Base-by-base conservation (phyloP, 2,888 invertebrate genomes). In the Platerodrilus igneus region DNA sequence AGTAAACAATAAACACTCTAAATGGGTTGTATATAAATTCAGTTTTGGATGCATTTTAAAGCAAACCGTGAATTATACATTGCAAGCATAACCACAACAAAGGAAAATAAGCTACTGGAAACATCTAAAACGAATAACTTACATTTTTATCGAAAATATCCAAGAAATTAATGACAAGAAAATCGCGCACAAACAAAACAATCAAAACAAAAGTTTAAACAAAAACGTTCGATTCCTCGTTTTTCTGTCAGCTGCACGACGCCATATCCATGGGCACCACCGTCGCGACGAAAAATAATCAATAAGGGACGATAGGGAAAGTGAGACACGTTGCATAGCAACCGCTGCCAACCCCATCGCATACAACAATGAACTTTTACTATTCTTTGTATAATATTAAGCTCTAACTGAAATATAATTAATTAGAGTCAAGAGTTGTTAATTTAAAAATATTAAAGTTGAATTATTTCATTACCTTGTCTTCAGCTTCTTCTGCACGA, bases 401-500 rank as follows among this genome's bases (percentile, higher is more conserved):
- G 4, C 8, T n/a, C 8, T 21, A 3, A 21, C 9, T 21, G 8
- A n/a, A 21, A n/a, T 3, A 21, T 21, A 2, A 2, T n/a, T n/a
- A n/a, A n/a, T n/a, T n/a, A n/a, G n/a, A n/a, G n/a, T n/a, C n/a
- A n/a, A n/a, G 13, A 8, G 8, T 19, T 13, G 5, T 20, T 35
- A 8, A 29, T 15, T 26, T 9, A 10, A 2, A 21, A 26, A 34
- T 8, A 14, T 8, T 19, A 25, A 31, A 7, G 16, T 20, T 10
- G 15, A 33, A 20, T 70, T n/a, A n/a, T n/a, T n/a, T n/a, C n/a
- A n/a, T 76, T 78, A 93, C 93, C 87, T 92, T 92, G 72, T 91
- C 90, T 72, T 93, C 91, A 48, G 93, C 92, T 70, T 90, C 89
- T 65, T 91, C 91, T 34, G 92, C 92, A 59, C 92, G 77, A 58